These are phyloP conservation scores for Macropodus opercularis DNA, from an alignment of 2,797 vertebrate genomes.

Conservation along the genomic window DNA sequence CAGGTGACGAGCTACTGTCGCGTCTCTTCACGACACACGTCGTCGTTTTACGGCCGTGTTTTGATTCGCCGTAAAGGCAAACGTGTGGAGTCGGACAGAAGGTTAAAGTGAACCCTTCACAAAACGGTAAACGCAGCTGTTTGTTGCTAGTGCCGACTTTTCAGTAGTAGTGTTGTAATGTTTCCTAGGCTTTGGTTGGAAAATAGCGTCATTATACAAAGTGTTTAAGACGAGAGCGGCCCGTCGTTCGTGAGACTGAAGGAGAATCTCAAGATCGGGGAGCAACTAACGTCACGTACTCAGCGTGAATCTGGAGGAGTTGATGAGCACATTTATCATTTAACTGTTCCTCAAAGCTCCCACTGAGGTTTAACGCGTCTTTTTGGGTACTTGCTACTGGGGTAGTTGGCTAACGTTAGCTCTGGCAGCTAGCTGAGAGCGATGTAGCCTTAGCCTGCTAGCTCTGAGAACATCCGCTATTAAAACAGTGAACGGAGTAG, in stretches of 20 bases:
- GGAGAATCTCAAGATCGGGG: not conserved
- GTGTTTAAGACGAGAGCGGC: fast-evolving
- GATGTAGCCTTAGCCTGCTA: not conserved
- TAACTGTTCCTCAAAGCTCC: too few relatives aligned
- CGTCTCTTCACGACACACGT: constrained; percentile 1
- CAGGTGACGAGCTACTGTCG: too few relatives aligned
- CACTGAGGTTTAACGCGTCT: too few relatives aligned
- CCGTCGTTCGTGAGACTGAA: constrained; percentile 54
- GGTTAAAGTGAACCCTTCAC: constrained; percentile 70
- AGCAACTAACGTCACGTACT: too few relatives aligned
- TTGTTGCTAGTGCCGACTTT: not conserved
- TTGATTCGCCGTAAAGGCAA: constrained; percentile 56
- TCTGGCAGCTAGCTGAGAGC: too few relatives aligned
- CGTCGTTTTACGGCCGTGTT: constrained; percentile 37
- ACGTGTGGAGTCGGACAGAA: constrained; percentile 56
- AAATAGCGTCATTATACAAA: fast-evolving
- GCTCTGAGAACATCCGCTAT: too few relatives aligned
- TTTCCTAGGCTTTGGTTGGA: fast-evolving
- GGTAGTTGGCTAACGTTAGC: not conserved
- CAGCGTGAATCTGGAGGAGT: fast-evolving
- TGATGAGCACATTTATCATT: not conserved
- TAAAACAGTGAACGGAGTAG: too few relatives aligned
- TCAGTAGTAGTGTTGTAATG: fast-evolving
- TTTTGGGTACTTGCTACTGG: fast-evolving
- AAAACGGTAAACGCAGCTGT: constrained; percentile 58